Evolutionary conservation across 1,140 invertebrate species (phyloP).

Genomic region (Lutraria rhynchaena): DNA sequence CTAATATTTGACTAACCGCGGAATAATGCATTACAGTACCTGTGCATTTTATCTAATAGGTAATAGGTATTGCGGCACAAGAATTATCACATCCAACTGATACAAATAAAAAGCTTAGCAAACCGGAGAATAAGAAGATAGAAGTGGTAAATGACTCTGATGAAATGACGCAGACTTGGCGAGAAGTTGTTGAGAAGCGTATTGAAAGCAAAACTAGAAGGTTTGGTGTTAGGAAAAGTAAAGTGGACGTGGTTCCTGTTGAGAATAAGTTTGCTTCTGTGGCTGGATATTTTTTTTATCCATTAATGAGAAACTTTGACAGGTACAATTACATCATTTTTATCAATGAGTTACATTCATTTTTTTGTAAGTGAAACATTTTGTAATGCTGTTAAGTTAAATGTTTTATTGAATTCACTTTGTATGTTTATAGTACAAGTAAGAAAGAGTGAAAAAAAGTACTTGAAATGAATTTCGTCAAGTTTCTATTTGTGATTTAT

Average conservation of each 20-base stretch:
- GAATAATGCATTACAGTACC: too few relatives aligned
- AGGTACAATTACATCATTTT: too few relatives aligned
- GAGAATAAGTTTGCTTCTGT: conserved; percentile 89
- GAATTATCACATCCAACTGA: conserved; percentile 84
- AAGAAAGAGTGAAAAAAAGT: too few relatives aligned
- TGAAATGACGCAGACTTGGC: conserved; percentile 71
- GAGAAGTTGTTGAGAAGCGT: conserved; percentile 77
- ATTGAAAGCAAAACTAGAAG: conserved; percentile 80
- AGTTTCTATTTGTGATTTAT: too few relatives aligned
- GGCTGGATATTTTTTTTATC: conserved; percentile 92
- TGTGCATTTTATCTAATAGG: conserved; percentile 6
- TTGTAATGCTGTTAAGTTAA: too few relatives aligned
- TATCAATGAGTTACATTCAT: too few relatives aligned
- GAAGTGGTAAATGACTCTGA: conserved; percentile 40
- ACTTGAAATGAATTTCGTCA: too few relatives aligned
- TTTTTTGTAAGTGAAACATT: too few relatives aligned
- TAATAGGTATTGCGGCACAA: conserved; percentile 85
- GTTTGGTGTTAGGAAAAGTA: conserved; percentile 71
- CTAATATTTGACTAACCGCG: too few relatives aligned
- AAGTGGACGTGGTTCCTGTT: conserved; percentile 51
- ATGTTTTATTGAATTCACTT: too few relatives aligned
- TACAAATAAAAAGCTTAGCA: conserved; percentile 33
- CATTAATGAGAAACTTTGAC: conserved; percentile 87
- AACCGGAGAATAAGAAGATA: conserved; percentile 13
- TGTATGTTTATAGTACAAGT: too few relatives aligned